These are phyloP conservation scores for Diadophis punctatus DNA, from an alignment of 2,113 vertebrate species.

Conservation along the genomic window DNA sequence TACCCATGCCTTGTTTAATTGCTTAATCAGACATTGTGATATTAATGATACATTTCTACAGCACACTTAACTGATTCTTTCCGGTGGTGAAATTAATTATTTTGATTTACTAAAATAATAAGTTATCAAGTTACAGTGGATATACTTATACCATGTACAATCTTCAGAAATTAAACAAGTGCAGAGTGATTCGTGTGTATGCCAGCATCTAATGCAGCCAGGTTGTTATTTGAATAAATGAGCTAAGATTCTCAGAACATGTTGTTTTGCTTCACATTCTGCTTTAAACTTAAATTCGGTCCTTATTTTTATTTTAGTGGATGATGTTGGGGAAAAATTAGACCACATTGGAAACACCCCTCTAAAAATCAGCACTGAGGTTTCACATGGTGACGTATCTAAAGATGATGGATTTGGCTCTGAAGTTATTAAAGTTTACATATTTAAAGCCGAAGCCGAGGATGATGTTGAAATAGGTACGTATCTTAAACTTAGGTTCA, in stretches of 20 bases:
- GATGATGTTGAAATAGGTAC: constrained; percentile 97
- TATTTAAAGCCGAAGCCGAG: constrained; percentile 98
- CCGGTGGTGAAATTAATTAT: background rate
- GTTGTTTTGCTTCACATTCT: constrained; percentile 10
- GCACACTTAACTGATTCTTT: constrained; percentile 8
- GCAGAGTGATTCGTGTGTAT: background rate
- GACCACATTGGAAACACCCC: constrained; percentile 89
- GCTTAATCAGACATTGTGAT: constrained; percentile 4
- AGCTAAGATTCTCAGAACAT: constrained; percentile 11
- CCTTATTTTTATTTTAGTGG: constrained; percentile 76
- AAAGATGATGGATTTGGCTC: constrained; percentile 92
- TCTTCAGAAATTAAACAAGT: constrained; percentile 1
- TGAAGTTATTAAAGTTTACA: constrained; percentile 99
- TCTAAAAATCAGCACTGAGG: constrained; percentile 92
- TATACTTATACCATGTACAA: background rate
- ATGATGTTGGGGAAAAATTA: constrained; percentile 95
- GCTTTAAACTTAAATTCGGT: background rate
- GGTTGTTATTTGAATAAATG: background rate
- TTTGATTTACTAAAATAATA: constrained; percentile 1
- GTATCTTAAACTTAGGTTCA: constrained; percentile 28
- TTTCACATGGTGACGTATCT: constrained; percentile 84
- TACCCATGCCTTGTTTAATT: background rate
- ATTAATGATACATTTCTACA: constrained; percentile 9
- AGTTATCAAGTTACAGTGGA: background rate
- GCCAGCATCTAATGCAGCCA: background rate